A percentile compares a stretch with the other conserved stretches of the same genome.
Conservation (phyloP, 2,797 vertebrate genomes). For the Sebastes minor region DNA sequence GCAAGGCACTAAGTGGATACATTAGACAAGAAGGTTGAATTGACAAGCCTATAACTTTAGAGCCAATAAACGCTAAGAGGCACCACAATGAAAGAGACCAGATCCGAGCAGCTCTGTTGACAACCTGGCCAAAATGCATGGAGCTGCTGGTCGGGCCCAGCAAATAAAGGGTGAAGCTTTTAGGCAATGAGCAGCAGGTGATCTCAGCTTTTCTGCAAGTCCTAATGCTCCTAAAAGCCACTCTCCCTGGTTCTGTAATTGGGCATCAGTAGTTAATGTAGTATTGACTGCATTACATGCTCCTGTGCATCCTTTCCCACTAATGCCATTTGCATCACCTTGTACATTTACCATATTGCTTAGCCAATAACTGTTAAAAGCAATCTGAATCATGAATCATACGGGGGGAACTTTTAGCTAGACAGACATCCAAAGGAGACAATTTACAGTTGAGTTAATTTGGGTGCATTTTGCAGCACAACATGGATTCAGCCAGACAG, state of each 20-base stretch:
- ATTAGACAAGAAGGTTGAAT: constrained; percentile 77
- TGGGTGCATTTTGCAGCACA: constrained; percentile 95
- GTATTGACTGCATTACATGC: constrained; percentile 99
- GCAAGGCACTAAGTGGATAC: constrained; percentile 70
- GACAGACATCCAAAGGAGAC: constrained; percentile 97
- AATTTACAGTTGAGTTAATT: constrained; percentile 99
- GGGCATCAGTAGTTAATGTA: constrained; percentile 99
- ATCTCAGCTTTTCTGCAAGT: constrained; percentile 99
- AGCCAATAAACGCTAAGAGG: constrained; percentile 80
- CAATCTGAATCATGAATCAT: constrained; percentile 99
- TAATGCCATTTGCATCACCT: constrained; percentile 99
- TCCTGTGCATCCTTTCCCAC: constrained; percentile 98
- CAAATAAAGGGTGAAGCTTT: constrained; percentile 99
- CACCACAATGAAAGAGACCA: constrained; percentile 70
- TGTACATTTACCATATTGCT: constrained; percentile 99
- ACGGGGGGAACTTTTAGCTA: constrained; percentile 96
- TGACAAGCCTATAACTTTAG: constrained; percentile 79
- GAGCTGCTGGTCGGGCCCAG: constrained; percentile 86
- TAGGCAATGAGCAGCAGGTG: constrained; percentile 99
- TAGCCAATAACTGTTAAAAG: constrained; percentile 99
- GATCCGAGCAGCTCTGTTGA: constrained; percentile 69
- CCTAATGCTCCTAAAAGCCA: constrained; percentile 99
- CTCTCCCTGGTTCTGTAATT: constrained; percentile 99
- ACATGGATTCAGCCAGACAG: constrained; percentile 95
- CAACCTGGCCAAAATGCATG: constrained; percentile 79